A percentile compares a stretch with the other conserved stretches of the same genome.
phyloP scores from a whole-genome alignment of 2,113 vertebrate species.

The Bubalus kerabau region DNA sequence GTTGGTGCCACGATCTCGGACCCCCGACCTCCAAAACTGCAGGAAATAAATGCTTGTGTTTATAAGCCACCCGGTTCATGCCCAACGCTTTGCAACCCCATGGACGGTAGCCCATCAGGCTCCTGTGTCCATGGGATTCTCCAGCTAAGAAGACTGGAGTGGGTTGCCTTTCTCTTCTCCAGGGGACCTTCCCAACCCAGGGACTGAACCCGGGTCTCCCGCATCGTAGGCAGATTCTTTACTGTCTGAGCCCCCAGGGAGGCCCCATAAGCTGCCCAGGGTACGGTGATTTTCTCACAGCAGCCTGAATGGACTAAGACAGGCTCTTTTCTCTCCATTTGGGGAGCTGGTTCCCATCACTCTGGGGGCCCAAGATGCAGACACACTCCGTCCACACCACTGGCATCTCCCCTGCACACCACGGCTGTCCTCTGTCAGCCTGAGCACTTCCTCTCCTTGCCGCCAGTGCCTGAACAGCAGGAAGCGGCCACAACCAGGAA shows the following conservation, averaged over 20 bases:
- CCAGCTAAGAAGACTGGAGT: neutral
- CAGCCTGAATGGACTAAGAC: neutral
- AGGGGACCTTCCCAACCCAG: neutral
- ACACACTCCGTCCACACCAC: neutral
- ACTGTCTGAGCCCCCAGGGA: neutral
- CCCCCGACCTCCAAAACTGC: neutral
- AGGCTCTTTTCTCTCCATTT: neutral
- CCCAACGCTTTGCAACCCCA: rapidly evolving
- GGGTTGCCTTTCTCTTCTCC: neutral
- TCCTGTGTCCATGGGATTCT: neutral
- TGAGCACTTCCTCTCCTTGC: neutral
- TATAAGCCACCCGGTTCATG: neutral
- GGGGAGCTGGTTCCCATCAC: neutral
- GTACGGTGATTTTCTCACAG: neutral
- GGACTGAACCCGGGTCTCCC: neutral
- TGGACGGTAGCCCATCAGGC: rapidly evolving
- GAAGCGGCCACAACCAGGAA: neutral
- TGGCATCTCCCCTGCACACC: neutral
- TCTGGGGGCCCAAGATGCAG: neutral
- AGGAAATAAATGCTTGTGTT: neutral
- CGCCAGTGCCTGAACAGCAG: neutral
- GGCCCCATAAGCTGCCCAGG: neutral
- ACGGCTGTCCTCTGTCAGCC: neutral
- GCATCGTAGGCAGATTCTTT: neutral
- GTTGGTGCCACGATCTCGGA: rapidly evolving